phyloP scores from a whole-genome alignment of 2,113 vertebrate species.

The Prolemur simus region DNA sequence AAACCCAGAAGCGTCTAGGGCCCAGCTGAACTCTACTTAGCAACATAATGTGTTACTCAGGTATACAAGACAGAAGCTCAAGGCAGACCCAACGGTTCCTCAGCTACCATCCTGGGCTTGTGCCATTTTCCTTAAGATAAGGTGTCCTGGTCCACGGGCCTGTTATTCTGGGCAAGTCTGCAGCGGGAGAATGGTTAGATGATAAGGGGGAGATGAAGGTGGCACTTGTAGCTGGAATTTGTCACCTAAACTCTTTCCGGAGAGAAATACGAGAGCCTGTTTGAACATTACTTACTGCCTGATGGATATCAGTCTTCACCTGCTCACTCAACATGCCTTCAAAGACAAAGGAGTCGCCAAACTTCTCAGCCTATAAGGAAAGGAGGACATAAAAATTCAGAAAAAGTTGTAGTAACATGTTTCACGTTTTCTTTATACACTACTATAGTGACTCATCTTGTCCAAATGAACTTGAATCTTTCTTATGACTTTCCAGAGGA shows the following conservation, averaged over 20 bases:
- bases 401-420: not conserved
- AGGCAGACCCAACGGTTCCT: not conserved
- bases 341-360: constrained; percentile 98
- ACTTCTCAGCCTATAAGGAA: constrained; percentile 91
- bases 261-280: not conserved
- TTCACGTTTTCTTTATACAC: not conserved
- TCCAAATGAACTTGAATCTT: not conserved
- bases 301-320: constrained; percentile 90
- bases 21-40: not conserved
- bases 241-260: not conserved
- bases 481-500: not conserved
- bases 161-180: not conserved
- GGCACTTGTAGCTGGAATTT: not conserved
- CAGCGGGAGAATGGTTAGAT: not conserved
- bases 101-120: too few relatives aligned
- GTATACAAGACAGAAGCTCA: not conserved
- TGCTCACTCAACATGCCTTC: constrained; percentile 93
- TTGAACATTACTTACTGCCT: constrained; percentile 89
- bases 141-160: not conserved
- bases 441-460: not conserved
- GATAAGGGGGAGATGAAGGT: too few relatives aligned
- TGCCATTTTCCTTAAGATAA: not conserved
- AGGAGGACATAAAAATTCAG: constrained; percentile 22
- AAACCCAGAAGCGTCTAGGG: not conserved
- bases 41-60: too few relatives aligned